Conservation (phyloP, 2,797 vertebrate genomes). For the Tragelaphus oryx region DNA sequence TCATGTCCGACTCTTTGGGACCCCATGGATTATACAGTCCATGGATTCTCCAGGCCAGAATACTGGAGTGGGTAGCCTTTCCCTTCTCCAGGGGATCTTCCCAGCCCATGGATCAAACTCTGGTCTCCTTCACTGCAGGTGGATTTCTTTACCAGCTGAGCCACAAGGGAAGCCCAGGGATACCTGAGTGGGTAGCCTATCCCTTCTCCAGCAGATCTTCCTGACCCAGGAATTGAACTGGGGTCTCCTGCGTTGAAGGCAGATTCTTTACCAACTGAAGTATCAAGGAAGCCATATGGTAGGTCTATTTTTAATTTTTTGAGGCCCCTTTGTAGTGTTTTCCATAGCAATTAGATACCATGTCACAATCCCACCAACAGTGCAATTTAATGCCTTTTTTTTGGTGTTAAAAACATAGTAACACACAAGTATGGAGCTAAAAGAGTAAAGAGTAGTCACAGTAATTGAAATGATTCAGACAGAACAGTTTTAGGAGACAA, state of each 20-base stretch:
- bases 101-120: not conserved
- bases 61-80: not conserved
- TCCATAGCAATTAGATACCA: not conserved
- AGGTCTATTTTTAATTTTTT: not conserved
- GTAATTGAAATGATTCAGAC: not conserved
- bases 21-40: not conserved
- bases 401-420: not conserved
- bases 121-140: not conserved
- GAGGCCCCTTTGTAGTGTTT: not conserved
- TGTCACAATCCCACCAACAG: not conserved
- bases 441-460: not conserved
- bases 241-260: not conserved
- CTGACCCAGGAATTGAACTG: not conserved
- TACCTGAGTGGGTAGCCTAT: not conserved
- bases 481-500: not conserved
- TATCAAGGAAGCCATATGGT: not conserved
- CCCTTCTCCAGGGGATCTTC: not conserved
- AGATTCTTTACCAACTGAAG: not conserved
- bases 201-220: not conserved
- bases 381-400: not conserved
- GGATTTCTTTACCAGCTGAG: not conserved
- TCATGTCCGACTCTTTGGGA: accelerated
- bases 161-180: not conserved
- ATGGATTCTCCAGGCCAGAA: not conserved
- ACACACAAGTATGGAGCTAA: not conserved